A percentile compares a stretch with the other conserved stretches of the same genome.
Evolutionary conservation across 2,797 vertebrate genomes (phyloP).

Genomic region (Pangasius macronema): DNA sequence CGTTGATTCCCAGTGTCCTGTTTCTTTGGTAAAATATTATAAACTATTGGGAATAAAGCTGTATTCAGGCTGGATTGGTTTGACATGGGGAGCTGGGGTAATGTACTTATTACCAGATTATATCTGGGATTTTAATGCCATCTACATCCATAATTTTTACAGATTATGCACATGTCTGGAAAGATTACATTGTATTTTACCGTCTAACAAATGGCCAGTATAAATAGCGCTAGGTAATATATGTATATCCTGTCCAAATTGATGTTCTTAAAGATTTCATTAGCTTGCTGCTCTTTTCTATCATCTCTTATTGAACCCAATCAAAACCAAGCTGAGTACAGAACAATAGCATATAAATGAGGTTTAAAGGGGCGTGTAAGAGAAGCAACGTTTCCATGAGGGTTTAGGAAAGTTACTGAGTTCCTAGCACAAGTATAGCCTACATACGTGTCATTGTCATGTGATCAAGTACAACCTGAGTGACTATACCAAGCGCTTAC

Average conservation of each 20-base stretch:
- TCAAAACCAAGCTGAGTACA: neutral
- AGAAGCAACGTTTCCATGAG: neutral
- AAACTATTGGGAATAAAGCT: neutral
- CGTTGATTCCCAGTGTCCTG: neutral
- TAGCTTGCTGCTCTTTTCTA: neutral
- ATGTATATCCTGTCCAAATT: neutral
- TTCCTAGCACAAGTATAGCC: neutral
- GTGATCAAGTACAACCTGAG: neutral
- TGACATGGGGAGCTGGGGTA: neutral
- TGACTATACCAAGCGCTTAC: neutral
- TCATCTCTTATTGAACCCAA: neutral
- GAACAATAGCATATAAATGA: neutral
- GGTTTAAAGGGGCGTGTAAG: neutral
- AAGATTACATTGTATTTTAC: neutral
- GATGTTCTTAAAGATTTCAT: neutral
- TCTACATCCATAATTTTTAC: neutral
- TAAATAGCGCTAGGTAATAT: too few relatives aligned
- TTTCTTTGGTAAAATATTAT: neutral
- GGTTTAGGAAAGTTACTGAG: neutral
- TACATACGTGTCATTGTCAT: neutral
- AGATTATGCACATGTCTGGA: neutral
- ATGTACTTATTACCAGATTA: neutral
- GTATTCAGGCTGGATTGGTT: neutral
- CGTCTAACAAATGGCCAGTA: too few relatives aligned
- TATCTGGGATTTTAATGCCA: too few relatives aligned